Evolutionary conservation across 2,797 vertebrate genomes (phyloP).

Genomic region (Microchirus variegatus): DNA sequence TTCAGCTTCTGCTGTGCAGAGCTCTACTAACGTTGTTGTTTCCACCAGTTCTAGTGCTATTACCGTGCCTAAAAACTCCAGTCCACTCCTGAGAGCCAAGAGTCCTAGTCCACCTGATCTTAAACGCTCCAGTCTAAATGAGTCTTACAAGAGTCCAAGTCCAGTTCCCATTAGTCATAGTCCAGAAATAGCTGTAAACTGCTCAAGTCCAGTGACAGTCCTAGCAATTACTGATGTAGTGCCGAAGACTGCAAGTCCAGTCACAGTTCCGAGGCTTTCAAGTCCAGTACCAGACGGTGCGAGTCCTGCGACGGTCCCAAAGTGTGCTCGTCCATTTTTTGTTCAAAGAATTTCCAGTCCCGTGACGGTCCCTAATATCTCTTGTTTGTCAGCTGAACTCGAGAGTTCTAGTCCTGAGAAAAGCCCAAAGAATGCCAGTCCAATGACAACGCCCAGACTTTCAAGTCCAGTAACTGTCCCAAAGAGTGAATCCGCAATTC

Average conservation of each 20-base stretch:
- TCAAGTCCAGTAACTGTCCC: conserved; percentile 50
- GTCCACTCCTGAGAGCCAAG: conserved; percentile 39
- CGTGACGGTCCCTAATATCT: conserved; percentile 33
- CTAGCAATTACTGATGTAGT: neutral
- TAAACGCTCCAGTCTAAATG: conserved; percentile 4
- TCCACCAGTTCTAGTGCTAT: conserved; percentile 49
- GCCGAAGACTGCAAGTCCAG: conserved; percentile 33
- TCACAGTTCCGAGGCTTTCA: conserved; percentile 39
- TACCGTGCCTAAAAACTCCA: conserved; percentile 29
- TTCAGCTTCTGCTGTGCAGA: conserved; percentile 21
- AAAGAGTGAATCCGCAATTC: conserved; percentile 31
- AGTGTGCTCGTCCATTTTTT: conserved; percentile 49
- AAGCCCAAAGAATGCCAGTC: conserved; percentile 19
- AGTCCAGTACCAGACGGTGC: conserved; percentile 46
- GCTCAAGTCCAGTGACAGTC: conserved; percentile 1
- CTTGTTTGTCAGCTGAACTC: conserved; percentile 9
- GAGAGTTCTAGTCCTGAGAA: conserved; percentile 50
- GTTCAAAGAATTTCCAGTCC: conserved; percentile 59
- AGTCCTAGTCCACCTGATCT: conserved; percentile 27
- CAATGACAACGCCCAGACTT: conserved; percentile 25
- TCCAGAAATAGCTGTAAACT: too few relatives aligned
- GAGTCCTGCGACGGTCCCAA: conserved; percentile 42
- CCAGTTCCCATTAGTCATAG: neutral
- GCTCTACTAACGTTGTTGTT: conserved; percentile 35
- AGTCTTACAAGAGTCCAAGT: conserved; percentile 15